Conservation (phyloP, 2,113 vertebrate genomes). For the Laticauda laticaudata region DNA sequence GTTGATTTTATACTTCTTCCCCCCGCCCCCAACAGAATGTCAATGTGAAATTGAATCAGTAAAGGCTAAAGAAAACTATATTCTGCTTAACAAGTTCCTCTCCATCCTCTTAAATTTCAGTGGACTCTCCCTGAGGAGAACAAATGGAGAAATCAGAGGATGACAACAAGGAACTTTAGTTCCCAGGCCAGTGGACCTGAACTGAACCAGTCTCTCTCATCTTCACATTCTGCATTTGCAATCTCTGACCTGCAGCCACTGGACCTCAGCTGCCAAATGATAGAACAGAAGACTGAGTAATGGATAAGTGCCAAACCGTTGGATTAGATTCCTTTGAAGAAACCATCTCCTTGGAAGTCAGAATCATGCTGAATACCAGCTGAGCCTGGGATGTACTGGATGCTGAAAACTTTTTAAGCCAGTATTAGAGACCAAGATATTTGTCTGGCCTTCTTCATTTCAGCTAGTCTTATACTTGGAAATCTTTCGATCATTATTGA, state of each 20-base stretch:
- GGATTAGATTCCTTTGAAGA: background rate
- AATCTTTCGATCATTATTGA: background rate
- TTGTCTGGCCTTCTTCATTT: background rate
- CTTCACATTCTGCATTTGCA: background rate
- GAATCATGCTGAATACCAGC: background rate
- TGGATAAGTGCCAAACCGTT: background rate
- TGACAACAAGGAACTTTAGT: background rate
- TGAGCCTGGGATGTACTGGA: background rate
- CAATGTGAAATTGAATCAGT: constrained; percentile 51
- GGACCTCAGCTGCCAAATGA: background rate
- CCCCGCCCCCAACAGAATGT: constrained; percentile 5
- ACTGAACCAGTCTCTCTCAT: background rate
- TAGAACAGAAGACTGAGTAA: background rate
- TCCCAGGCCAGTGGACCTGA: background rate
- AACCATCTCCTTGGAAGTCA: background rate
- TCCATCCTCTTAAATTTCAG: background rate
- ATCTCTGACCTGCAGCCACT: background rate
- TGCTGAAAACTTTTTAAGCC: background rate
- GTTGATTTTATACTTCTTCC: constrained; percentile 36
- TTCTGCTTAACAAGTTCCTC: constrained; percentile 42
- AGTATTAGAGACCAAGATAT: background rate
- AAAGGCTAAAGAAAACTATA: constrained; percentile 37
- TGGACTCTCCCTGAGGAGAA: background rate
- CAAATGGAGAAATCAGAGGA: background rate
- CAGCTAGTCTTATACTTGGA: background rate